These are phyloP conservation scores for Triplophysa tibetana DNA, from an alignment of 2,113 vertebrate species.

Conservation along the genomic window DNA sequence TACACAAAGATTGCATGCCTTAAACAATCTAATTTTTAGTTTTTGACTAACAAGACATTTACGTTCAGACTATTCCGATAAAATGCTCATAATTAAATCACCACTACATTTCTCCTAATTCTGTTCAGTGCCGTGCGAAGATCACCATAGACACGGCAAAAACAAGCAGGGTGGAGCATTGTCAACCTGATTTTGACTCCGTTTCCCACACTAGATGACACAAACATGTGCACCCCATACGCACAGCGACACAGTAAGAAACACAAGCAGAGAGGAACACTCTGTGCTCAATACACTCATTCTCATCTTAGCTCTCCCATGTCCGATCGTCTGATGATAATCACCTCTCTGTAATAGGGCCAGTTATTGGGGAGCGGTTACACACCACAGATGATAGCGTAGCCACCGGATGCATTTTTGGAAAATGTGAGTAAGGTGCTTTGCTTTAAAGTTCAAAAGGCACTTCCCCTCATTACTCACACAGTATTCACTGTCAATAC, in stretches of 20 bases:
- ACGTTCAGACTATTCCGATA: background rate
- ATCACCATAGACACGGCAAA: slow-evolving; percentile 58
- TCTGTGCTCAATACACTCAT: slow-evolving; percentile 29
- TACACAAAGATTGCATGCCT: background rate
- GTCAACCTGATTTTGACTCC: slow-evolving; percentile 45
- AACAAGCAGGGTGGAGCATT: slow-evolving; percentile 66
- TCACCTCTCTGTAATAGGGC: slow-evolving; percentile 43
- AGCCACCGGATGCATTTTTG: slow-evolving; percentile 41
- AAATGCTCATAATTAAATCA: background rate
- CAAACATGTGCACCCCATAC: background rate
- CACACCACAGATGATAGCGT: slow-evolving; percentile 41
- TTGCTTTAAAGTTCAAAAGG: slow-evolving; percentile 66
- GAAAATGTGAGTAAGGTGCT: slow-evolving; percentile 60
- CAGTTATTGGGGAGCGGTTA: slow-evolving; percentile 34
- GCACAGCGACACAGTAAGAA: slow-evolving; percentile 8
- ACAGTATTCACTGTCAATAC: slow-evolving; percentile 44
- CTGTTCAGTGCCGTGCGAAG: slow-evolving; percentile 53
- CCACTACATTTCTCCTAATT: slow-evolving; percentile 32
- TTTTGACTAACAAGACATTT: background rate
- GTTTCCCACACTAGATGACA: slow-evolving; percentile 33
- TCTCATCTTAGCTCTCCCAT: slow-evolving; percentile 35
- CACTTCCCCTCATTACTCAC: slow-evolving; percentile 63
- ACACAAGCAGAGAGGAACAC: slow-evolving; percentile 47
- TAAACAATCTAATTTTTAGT: background rate
- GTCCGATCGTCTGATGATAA: slow-evolving; percentile 49